These are phyloP conservation scores for Bombus confusus DNA, from an alignment of 1,140 invertebrate species.

Conservation along the genomic window DNA sequence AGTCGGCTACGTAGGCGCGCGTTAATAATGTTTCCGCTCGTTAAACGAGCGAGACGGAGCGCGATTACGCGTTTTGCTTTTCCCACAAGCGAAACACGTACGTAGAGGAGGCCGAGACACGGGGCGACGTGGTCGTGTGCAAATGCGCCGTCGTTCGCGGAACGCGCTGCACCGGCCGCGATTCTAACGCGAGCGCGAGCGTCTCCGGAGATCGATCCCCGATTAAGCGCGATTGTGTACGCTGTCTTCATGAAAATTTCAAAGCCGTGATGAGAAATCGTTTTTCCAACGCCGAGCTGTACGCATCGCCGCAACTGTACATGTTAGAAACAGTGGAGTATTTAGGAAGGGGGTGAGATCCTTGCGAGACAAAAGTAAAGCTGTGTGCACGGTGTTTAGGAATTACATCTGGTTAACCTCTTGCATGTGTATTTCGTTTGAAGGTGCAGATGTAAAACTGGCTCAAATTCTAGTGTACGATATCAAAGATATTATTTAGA, in stretches of 20 bases:
- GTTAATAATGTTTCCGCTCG: slow-evolving; percentile 80
- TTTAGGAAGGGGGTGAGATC: too few species aligned
- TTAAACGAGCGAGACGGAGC: slow-evolving; percentile 72
- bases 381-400: not conserved
- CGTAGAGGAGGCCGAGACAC: not conserved
- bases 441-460: not conserved
- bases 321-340: too few species aligned
- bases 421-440: too few species aligned
- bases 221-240: slow-evolving; percentile 34
- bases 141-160: not conserved
- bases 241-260: slow-evolving; percentile 37
- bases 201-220: slow-evolving; percentile 15
- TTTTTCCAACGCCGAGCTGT: not conserved
- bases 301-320: not conserved
- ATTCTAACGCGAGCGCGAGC: not conserved
- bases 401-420: not conserved
- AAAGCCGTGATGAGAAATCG: slow-evolving; percentile 28
- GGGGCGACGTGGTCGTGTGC: slow-evolving; percentile 14
- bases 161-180: not conserved
- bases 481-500: too few species aligned
- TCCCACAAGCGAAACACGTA: slow-evolving; percentile 48
- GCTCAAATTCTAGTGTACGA: too few species aligned
- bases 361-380: not conserved
- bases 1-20: slow-evolving; percentile 61
- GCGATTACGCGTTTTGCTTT: slow-evolving; percentile 64